A percentile compares a stretch with the other conserved stretches of the same genome.
These are phyloP conservation scores for Picus viridis DNA, from an alignment of 2,797 vertebrate genomes.

Conservation along the genomic window DNA sequence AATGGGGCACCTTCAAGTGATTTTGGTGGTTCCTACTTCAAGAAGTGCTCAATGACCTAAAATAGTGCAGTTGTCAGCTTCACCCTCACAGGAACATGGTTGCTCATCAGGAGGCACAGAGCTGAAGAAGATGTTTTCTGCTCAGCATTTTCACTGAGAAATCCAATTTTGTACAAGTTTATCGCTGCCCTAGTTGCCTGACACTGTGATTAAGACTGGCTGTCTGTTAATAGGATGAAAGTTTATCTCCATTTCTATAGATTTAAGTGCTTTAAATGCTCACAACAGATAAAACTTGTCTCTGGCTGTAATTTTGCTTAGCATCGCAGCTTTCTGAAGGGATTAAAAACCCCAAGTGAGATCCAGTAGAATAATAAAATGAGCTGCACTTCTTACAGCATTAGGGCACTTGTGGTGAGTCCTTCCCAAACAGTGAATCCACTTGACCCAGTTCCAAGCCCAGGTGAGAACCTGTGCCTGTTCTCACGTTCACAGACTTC, in stretches of 20 bases:
- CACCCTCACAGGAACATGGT: background rate
- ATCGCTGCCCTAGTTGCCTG: background rate
- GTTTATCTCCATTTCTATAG: background rate
- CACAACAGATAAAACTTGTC: background rate
- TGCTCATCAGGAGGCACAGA: background rate
- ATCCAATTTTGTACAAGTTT: background rate
- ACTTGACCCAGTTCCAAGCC: background rate
- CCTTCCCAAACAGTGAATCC: background rate
- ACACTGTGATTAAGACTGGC: background rate
- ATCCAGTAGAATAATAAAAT: background rate
- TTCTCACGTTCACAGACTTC: background rate
- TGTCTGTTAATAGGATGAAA: background rate
- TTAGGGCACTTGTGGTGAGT: rapidly evolving
- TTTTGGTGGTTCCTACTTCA: background rate
- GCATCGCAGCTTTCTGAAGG: background rate
- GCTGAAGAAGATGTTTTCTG: background rate
- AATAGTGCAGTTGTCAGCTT: background rate
- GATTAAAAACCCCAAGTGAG: background rate
- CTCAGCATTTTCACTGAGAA: background rate
- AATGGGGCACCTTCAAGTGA: background rate
- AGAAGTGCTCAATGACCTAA: background rate
- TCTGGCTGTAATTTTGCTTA: background rate
- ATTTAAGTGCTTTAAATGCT: background rate
- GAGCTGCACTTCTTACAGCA: background rate
- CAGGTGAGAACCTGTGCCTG: background rate